Percentiles rank a stretch among this genome's conserved stretches.
phyloP scores from a whole-genome alignment of 2,888 invertebrate species.

The Pheosia gnoma region DNA sequence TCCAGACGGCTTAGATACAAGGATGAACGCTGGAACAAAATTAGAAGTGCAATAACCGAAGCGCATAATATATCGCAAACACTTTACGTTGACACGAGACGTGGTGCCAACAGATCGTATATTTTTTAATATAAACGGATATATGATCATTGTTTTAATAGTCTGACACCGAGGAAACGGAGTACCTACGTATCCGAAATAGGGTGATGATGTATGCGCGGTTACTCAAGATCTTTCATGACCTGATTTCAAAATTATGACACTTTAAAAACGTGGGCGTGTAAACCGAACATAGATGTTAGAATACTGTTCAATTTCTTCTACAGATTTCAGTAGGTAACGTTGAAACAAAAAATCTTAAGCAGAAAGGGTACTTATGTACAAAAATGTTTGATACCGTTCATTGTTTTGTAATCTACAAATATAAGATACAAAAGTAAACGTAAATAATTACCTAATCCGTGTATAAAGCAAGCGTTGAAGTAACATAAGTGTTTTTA shows the following conservation, averaged over 20 bases:
- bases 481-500: too few relatives aligned
- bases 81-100: conserved; percentile 56
- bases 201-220: conserved; percentile 27
- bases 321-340: too few relatives aligned
- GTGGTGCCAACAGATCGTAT: conserved; percentile 39
- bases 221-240: conserved; percentile 4
- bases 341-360: too few relatives aligned
- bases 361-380: too few relatives aligned
- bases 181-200: conserved; percentile 33
- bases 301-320: too few relatives aligned
- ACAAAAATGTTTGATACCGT: too few relatives aligned
- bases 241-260: conserved; percentile 2
- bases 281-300: too few relatives aligned
- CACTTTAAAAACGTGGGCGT: not conserved
- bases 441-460: too few relatives aligned
- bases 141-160: conserved; percentile 52
- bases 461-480: too few relatives aligned
- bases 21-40: conserved; percentile 58
- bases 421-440: too few relatives aligned
- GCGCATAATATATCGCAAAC: conserved; percentile 54
- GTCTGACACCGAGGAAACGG: conserved; percentile 53
- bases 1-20: conserved; percentile 51
- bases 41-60: conserved; percentile 66
- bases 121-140: conserved; percentile 52
- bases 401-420: too few relatives aligned